Base-by-base conservation (phyloP, 2,113 vertebrate species). In the Thermophis baileyi region DNA sequence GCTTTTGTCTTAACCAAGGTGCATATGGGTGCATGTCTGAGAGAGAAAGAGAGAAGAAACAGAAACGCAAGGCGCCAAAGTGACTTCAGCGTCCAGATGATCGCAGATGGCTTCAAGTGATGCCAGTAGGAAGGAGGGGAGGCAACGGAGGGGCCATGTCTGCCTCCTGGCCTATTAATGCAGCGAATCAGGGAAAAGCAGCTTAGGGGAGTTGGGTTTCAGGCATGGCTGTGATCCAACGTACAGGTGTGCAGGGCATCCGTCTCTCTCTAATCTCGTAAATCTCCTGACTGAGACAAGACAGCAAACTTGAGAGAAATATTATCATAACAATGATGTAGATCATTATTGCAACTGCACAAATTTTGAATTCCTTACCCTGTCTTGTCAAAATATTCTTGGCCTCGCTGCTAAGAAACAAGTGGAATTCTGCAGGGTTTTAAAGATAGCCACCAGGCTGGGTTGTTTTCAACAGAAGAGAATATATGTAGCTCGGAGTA, bases 201-300 rank as follows among this genome's bases (percentile, higher is more conserved):
- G 94, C 91, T 94, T 93, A 93, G 44, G 18, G 14, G 87, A 88
- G 4, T 93, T n/a, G 5, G 40, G 55, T 93, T 91, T 93, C 94
- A 86, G 30, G 50, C 5, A 8, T 93, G 92, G 90, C 92, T 47
- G 22, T 40, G 57, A 55, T 54, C 88, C 94, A 91, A 44, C n/a
- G 22, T 93, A 55, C 94, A 94, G 90, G 94, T 93, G 94, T 91
- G 57, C 88, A 22, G 14, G 27, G 4, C 11, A 2, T 30, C 22
- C 4, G 6, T 47, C 16, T 40, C 10, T 9, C 24, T 53, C 11
- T n/a, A 12, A 54, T 40, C n/a, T 60, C 49, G 40, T 91, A 40
- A 44, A 8, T 8, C n/a, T n/a, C 25, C 49, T 24, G 10, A 55
- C 25, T 27, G 49, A 54, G 88, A 25, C 85, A 49, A 49, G 51